Evolutionary conservation across 1,140 invertebrate species (phyloP).

Genomic region (Steinernema khuongi): DNA sequence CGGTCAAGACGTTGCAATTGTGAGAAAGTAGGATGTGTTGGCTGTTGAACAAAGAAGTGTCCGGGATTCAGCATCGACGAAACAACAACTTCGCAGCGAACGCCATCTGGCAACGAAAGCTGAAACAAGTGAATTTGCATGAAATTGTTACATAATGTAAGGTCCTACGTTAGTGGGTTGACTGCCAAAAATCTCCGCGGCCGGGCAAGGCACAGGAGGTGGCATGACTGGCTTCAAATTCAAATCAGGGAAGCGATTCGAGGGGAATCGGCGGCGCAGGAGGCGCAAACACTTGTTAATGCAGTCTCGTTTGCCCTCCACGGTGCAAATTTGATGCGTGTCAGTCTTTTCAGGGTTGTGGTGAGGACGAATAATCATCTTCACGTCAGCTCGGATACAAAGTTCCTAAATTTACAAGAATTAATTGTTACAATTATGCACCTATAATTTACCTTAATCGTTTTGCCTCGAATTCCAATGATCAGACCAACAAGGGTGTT

Average conservation of each 20-base stretch:
- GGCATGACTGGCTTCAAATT: slow-evolving; percentile 57
- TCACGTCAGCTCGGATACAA: slow-evolving; percentile 51
- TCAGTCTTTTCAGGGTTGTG: slow-evolving; percentile 46
- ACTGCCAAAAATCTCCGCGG: slow-evolving; percentile 28
- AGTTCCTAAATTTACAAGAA: slow-evolving; percentile 48
- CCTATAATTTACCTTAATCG: slow-evolving; percentile 46
- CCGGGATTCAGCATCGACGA: slow-evolving; percentile 75
- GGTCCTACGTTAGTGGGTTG: slow-evolving; percentile 37
- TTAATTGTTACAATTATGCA: not conserved
- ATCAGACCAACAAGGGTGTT: slow-evolving; percentile 58
- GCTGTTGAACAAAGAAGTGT: slow-evolving; percentile 85
- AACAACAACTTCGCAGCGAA: slow-evolving; percentile 84
- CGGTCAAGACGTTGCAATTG: slow-evolving; percentile 73
- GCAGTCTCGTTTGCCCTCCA: slow-evolving; percentile 54
- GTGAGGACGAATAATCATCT: slow-evolving; percentile 57
- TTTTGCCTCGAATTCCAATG: slow-evolving; percentile 56
- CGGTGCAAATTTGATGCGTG: slow-evolving; percentile 58
- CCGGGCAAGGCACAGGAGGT: slow-evolving; percentile 29
- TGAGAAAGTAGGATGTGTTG: slow-evolving; percentile 81
- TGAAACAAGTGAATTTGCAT: slow-evolving; percentile 60
- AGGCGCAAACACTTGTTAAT: slow-evolving; percentile 58
- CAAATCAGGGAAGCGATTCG: slow-evolving; percentile 53
- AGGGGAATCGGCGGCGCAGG: slow-evolving; percentile 53
- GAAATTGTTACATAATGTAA: not conserved
- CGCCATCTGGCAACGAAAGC: slow-evolving; percentile 76